Conservation (phyloP, 37 sponge, comb jelly and placozoan species). For the Theonella swinhoei region DNA sequence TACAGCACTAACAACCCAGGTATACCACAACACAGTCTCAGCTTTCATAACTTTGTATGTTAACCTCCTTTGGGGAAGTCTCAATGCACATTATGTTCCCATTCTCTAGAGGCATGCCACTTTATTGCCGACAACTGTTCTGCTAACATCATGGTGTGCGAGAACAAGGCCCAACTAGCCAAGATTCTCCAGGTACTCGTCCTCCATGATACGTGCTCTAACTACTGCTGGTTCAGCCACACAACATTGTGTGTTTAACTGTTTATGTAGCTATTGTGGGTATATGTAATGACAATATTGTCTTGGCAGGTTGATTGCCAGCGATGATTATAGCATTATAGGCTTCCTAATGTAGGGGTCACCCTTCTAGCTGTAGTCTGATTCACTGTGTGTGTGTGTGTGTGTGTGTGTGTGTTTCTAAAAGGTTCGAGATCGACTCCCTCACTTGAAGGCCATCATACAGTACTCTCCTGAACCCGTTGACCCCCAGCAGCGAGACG, state of each 20-base stretch:
- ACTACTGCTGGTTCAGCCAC: too few species aligned
- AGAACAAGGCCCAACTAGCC: slow-evolving; percentile 81
- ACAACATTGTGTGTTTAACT: too few species aligned
- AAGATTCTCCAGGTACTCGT: slow-evolving; percentile 94
- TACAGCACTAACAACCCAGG: slow-evolving; percentile 76
- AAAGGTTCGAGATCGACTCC: slow-evolving; percentile 69
- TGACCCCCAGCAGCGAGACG: slow-evolving; percentile 59
- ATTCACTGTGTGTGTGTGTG: too few species aligned
- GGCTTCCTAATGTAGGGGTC: too few species aligned
- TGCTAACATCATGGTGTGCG: slow-evolving; percentile 79
- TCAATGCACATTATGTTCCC: not conserved
- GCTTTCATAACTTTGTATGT: not conserved
- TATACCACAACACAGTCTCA: not conserved
- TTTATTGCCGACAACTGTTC: slow-evolving; percentile 82
- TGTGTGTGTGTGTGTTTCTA: too few species aligned
- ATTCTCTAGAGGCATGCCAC: slow-evolving; percentile 80
- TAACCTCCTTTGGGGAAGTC: not conserved
- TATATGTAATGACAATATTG: too few species aligned
- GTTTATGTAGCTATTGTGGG: too few species aligned
- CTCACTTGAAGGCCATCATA: slow-evolving; percentile 79
- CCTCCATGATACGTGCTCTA: too few species aligned
- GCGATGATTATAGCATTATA: too few species aligned
- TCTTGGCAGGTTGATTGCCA: too few species aligned
- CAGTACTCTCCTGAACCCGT: slow-evolving; percentile 76
- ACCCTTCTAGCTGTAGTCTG: too few species aligned